Base-by-base conservation (phyloP, 2,888 invertebrate genomes). In the Neocrepidodera transversa region DNA sequence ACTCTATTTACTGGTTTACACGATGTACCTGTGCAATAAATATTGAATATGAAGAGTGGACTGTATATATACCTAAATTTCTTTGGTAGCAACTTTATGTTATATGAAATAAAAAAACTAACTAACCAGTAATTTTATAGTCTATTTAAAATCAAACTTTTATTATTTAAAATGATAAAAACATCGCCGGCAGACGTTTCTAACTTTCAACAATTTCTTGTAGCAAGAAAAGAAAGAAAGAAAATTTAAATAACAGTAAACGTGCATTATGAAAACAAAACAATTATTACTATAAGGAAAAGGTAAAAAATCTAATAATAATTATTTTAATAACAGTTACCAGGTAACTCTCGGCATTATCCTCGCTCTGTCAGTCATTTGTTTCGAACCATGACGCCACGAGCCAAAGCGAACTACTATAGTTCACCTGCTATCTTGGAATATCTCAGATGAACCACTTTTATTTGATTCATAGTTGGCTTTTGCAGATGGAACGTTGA, bases 311-410 rank as follows among this genome's bases (percentile, higher is more conserved):
- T 74, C 74, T 73, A 75, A 79, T 79, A 75, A 78, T 79, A 79
- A 80, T 79, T 79, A 79, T 79, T 79, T 78, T 79, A 79, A 79
- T 79, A 76, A 78, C 71, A 75, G 77, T 60, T 60, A 60, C 47
- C 77, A 75, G 77, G 77, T 76, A 77, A 77, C 76, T 76, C 75
- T 78, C 76, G 75, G 77, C 79, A 80, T 80, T 80, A 80, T 80
- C 78, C 76, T 78, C 80, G 81, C 80, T 80, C 80, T 80, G 78
- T 71, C 79, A 79, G 80, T 78, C 81, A 80, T 80, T 81, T 80
- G 81, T 76, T 80, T 79, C 81, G 75, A 80, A 80, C 73, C 81
- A 80, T 80, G 80, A 80, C 80, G 81, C 79, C 80, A 80, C 80
- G 80, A 80, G 80, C 79, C 79, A 76, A 71, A 74, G 68, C 70